A percentile compares a stretch with the other conserved stretches of the same genome.
phyloP scores from a whole-genome alignment of 2,797 vertebrate genomes.

The Sebastes reedi region DNA sequence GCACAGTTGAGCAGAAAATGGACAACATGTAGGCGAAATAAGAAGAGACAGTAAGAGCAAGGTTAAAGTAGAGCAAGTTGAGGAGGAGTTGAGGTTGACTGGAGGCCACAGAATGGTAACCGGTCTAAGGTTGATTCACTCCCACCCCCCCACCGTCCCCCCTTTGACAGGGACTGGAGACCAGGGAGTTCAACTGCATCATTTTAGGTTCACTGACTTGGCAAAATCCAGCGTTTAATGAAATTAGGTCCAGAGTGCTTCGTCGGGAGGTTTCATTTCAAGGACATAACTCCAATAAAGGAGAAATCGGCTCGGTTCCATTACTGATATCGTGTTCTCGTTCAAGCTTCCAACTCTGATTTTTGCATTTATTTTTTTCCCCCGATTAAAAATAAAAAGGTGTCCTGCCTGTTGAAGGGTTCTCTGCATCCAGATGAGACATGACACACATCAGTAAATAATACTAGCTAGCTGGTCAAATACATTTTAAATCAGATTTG shows the following conservation, averaged over 20 bases:
- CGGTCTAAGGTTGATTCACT: conserved; percentile 33
- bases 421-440: conserved; percentile 5
- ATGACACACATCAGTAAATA: not conserved
- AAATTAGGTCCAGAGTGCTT: conserved; percentile 67
- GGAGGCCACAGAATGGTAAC: conserved; percentile 29
- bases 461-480: not conserved
- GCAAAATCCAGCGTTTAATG: conserved; percentile 75
- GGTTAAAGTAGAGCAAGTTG: conserved; percentile 19
- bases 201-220: conserved; percentile 76
- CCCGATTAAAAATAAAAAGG: not conserved
- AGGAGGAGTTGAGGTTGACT: conserved; percentile 50
- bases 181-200: conserved; percentile 72
- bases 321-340: conserved; percentile 7
- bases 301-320: conserved; percentile 18
- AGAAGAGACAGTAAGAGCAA: conserved; percentile 5
- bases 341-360: not conserved
- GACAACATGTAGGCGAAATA: not conserved
- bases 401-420: not conserved
- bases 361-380: conserved; percentile 5
- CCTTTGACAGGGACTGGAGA: conserved; percentile 45
- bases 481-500: not conserved
- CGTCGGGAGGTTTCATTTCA: conserved; percentile 60
- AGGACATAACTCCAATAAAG: conserved; percentile 58
- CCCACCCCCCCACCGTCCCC: not conserved
- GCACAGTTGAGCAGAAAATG: conserved; percentile 67